These are phyloP conservation scores for Mastomys coucha DNA, from an alignment of 2,113 vertebrate species.

Conservation along the genomic window DNA sequence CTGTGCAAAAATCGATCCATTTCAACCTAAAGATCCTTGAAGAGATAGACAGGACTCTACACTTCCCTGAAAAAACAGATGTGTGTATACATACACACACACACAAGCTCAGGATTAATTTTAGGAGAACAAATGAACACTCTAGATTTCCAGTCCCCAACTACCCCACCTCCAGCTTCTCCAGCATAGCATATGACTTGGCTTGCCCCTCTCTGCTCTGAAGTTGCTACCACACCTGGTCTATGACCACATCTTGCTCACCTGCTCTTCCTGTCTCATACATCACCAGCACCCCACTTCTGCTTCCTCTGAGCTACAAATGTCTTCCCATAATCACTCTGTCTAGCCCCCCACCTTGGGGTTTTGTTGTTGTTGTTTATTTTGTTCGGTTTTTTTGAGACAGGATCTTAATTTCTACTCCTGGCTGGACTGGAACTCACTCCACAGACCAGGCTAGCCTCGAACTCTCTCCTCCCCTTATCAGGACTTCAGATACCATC, in stretches of 20 bases:
- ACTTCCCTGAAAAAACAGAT: background rate
- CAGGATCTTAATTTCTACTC: background rate
- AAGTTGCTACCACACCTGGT: no score
- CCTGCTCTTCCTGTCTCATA: background rate
- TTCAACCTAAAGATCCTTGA: background rate
- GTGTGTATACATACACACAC: background rate
- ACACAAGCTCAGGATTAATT: background rate
- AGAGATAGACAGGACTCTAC: background rate
- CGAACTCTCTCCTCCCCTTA: background rate
- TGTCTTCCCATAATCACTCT: background rate
- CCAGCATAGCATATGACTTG: background rate
- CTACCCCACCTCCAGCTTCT: background rate
- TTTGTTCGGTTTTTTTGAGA: background rate
- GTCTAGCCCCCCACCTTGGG: background rate
- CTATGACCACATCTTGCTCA: background rate
- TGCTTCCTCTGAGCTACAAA: background rate
- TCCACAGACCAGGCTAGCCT: background rate
- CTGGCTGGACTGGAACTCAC: background rate
- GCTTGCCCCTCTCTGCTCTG: background rate
- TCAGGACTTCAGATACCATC: background rate
- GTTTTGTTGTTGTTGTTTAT: background rate
- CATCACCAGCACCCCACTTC: background rate
- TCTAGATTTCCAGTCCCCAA: background rate
- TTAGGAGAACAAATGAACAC: conserved; percentile 19
- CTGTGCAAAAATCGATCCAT: background rate